Evolutionary conservation across 1,140 invertebrate species (phyloP).

Genomic region (Leptoteleia sp.): DNA sequence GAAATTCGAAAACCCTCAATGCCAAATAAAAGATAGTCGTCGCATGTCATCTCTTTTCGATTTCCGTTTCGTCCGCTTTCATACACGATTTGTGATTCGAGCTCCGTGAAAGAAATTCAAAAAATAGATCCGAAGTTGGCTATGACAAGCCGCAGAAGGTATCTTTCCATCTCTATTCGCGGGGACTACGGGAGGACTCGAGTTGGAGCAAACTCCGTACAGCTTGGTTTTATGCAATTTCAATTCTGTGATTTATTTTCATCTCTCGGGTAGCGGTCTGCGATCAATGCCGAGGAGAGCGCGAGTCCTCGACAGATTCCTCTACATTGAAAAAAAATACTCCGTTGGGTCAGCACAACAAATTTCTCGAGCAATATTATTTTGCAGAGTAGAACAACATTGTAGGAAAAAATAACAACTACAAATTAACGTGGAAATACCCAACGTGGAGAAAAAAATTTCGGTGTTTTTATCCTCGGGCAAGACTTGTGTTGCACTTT

Average conservation of each 20-base stretch:
- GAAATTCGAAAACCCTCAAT: slow-evolving; percentile 26
- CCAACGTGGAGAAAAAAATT: too few relatives aligned
- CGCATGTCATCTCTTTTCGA: slow-evolving; percentile 30
- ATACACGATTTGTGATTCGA: slow-evolving; percentile 41
- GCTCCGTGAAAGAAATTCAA: slow-evolving; percentile 35
- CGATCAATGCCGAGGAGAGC: slow-evolving; percentile 51
- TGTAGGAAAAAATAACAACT: too few relatives aligned
- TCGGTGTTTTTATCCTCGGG: too few relatives aligned
- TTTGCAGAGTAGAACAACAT: too few relatives aligned
- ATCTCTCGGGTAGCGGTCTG: slow-evolving; percentile 45
- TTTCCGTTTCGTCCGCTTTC: slow-evolving; percentile 37
- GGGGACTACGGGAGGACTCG: slow-evolving; percentile 2
- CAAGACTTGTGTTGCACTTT: too few relatives aligned
- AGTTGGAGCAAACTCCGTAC: slow-evolving; percentile 31
- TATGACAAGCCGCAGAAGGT: slow-evolving; percentile 46
- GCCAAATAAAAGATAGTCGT: slow-evolving; percentile 39
- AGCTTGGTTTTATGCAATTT: slow-evolving; percentile 68
- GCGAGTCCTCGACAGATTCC: slow-evolving; percentile 44
- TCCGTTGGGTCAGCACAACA: too few relatives aligned
- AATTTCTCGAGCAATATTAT: too few relatives aligned
- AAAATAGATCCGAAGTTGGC: slow-evolving; percentile 45
- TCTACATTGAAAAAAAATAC: too few relatives aligned
- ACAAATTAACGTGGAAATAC: too few relatives aligned
- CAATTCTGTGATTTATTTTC: slow-evolving; percentile 72
- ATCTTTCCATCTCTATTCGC: slow-evolving; percentile 37